Evolutionary conservation across 2,113 vertebrate species (phyloP).

Genomic region (Mustela lutreola): DNA sequence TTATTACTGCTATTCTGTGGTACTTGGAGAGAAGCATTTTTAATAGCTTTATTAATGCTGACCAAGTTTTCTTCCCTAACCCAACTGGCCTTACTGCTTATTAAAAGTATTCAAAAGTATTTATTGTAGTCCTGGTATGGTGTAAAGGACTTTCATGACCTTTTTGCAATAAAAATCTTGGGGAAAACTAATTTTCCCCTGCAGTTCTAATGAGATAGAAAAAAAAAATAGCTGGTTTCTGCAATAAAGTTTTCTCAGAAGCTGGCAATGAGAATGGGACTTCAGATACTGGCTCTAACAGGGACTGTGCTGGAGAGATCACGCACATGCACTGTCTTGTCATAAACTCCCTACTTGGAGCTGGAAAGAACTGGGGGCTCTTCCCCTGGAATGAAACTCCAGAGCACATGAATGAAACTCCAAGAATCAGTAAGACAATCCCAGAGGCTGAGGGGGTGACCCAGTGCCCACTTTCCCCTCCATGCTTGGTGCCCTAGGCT

Average conservation of each 20-base stretch:
- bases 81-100: background rate
- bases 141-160: background rate
- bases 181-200: constrained; percentile 2
- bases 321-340: background rate
- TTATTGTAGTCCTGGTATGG: background rate
- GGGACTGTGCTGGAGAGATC: background rate
- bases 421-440: background rate
- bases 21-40: background rate
- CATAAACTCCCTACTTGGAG: constrained; percentile 34
- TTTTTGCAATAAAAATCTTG: constrained; percentile 64
- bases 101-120: constrained; percentile 41
- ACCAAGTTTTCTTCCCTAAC: constrained; percentile 34
- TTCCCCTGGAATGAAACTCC: background rate
- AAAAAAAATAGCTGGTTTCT: background rate
- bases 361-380: constrained; percentile 41
- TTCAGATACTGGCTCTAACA: background rate
- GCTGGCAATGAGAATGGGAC: constrained; percentile 1
- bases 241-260: background rate
- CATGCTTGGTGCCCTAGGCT: background rate
- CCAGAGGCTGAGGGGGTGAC: background rate
- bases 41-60: constrained; percentile 43
- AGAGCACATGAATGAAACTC: background rate
- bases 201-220: background rate
- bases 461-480: background rate
- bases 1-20: background rate